Conservation (phyloP, 2,113 vertebrate species). For the Upupa epops region DNA sequence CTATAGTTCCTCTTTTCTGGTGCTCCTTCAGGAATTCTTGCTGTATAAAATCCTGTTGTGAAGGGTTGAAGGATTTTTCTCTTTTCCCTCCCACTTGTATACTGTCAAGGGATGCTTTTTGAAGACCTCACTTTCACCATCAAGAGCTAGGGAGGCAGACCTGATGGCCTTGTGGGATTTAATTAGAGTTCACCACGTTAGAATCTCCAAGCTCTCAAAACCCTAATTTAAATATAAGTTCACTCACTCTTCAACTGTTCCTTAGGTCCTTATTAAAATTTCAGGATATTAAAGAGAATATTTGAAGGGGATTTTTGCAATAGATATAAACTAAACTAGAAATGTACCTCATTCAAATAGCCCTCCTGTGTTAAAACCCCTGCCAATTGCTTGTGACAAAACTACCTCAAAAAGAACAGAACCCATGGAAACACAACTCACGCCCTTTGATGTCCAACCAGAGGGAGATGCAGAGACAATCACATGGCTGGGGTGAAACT, state of each 20-base stretch:
- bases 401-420: constrained; percentile 46
- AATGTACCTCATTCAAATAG: constrained; percentile 50
- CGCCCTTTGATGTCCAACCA: background rate
- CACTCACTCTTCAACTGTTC: constrained; percentile 77
- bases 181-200: constrained; percentile 84
- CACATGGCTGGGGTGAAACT: background rate
- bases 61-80: constrained; percentile 63
- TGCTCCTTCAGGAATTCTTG: constrained; percentile 75
- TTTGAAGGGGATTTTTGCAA: constrained; percentile 9
- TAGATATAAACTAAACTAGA: constrained; percentile 70
- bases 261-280: constrained; percentile 83
- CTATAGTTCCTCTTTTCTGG: constrained; percentile 70
- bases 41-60: constrained; percentile 64
- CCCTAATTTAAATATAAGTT: constrained; percentile 83
- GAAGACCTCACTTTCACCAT: constrained; percentile 79
- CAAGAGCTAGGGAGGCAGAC: constrained; percentile 77
- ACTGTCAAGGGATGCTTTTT: constrained; percentile 79
- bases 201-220: constrained; percentile 78
- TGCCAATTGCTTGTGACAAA: constrained; percentile 55
- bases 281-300: constrained; percentile 80
- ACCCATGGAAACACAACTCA: background rate
- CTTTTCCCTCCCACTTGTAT: constrained; percentile 62
- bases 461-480: background rate
- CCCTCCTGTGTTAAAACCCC: constrained; percentile 45
- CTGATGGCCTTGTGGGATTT: constrained; percentile 81